A percentile compares a stretch with the other conserved stretches of the same genome.
phyloP scores from a whole-genome alignment of 2,113 vertebrate species.

The Trematomus loennbergii region DNA sequence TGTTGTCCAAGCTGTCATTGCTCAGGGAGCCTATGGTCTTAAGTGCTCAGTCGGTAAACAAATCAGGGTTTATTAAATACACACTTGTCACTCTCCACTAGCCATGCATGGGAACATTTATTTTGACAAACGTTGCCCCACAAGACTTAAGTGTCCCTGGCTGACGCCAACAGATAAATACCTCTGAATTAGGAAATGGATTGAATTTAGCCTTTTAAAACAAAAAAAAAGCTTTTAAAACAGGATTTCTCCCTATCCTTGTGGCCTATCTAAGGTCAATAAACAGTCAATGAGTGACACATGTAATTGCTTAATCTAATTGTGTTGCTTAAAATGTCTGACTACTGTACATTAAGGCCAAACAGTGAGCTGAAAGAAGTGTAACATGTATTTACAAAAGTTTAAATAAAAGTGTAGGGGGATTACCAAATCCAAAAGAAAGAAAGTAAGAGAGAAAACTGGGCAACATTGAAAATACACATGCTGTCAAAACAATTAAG shows the following conservation, averaged over 20 bases:
- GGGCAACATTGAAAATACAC: background rate
- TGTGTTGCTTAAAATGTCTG: constrained; percentile 82
- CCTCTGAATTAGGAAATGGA: constrained; percentile 84
- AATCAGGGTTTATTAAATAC: constrained; percentile 89
- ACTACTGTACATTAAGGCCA: constrained; percentile 78
- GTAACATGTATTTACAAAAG: constrained; percentile 41
- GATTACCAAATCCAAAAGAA: constrained; percentile 12
- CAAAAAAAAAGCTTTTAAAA: constrained; percentile 77
- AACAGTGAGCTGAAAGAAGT: constrained; percentile 13
- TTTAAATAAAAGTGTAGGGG: constrained; percentile 23
- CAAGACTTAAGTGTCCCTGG: constrained; percentile 82
- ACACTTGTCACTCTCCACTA: constrained; percentile 83
- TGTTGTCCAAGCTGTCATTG: constrained; percentile 67
- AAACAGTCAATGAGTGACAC: constrained; percentile 90
- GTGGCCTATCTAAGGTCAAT: constrained; percentile 90
- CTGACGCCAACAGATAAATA: constrained; percentile 89
- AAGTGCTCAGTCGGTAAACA: constrained; percentile 87
- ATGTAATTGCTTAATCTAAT: constrained; percentile 89
- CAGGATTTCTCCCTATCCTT: constrained; percentile 85
- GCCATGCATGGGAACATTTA: constrained; percentile 86
- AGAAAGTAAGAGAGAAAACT: constrained; percentile 15
- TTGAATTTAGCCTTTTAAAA: constrained; percentile 77
- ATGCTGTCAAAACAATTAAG: constrained; percentile 21
- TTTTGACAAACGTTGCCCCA: constrained; percentile 90
- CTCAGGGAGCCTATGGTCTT: constrained; percentile 57